Base-by-base conservation (phyloP, 2,888 invertebrate species). In the Ctenicera cuprea region DNA sequence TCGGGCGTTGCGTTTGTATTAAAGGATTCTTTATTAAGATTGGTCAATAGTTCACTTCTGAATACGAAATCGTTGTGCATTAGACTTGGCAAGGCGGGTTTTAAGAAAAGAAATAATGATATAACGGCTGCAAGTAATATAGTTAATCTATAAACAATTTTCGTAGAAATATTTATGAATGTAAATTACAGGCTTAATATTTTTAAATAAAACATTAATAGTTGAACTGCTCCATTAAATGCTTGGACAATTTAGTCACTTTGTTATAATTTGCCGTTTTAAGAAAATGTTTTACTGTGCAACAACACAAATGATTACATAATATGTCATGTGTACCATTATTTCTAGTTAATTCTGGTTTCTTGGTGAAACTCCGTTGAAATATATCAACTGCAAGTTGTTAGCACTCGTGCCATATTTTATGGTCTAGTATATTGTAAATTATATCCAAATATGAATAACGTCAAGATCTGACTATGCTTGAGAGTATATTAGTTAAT, bases 21-120 rank as follows among this genome's bases (percentile, higher is more conserved):
- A 64, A 69, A 73, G 37, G 41, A 50, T 57, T 57, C 63, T 69
- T 63, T 63, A 73, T 68, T 69, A 73, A 64, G 69, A 69, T 65
- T 68, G 61, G 64, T 73, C 54, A 73, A 63, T 69, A 73, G 33
- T 73, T 68, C 57, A 33, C 38, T 69, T 54, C 54, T 30, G 54
- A 54, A 54, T 54, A 54, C 30, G 54, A 20, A 54, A 54, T 54
- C 54, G 30, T 22, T 14, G 8, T 54, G 52, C 52, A 30, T n/a
- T 54, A 16, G 18, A 50, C 20, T 41, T 8, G 4, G 30, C 26
- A 30, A 30, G 12, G 7, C 30, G 30, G 5, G 30, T 5, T 30
- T 33, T 8, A 7, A 33, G 54, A 50, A 18, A 45, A 11, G 22
- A 22, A 50, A 50, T 22, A 50, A 50, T 48, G 18, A 50, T 50